A percentile compares a stretch with the other conserved stretches of the same genome.
Evolutionary conservation across 2,888 invertebrate species (phyloP).

Genomic region (Heteromurus nitidus): DNA sequence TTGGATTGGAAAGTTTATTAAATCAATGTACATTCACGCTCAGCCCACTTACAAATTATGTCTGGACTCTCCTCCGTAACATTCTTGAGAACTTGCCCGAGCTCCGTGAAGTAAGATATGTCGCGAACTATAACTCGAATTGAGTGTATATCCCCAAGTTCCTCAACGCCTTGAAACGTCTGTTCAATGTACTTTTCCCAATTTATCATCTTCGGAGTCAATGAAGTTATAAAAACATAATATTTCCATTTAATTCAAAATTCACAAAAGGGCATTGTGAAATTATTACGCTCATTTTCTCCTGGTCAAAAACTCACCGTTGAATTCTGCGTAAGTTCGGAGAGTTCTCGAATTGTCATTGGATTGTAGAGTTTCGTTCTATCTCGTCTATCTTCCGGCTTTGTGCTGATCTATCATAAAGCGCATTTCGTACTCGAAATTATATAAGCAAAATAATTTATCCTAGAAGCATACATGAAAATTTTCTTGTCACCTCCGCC

Average conservation of each 20-base stretch:
- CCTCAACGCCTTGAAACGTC: conserved; percentile 59
- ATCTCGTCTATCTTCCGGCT: conserved; percentile 92
- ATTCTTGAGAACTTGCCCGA: conserved; percentile 52
- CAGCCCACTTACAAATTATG: conserved; percentile 35
- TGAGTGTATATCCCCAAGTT: conserved; percentile 29
- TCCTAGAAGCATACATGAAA: not conserved
- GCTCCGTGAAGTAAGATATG: conserved; percentile 54
- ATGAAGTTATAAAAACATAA: not conserved
- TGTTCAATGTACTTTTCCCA: conserved; percentile 67
- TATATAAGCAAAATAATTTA: too few species aligned
- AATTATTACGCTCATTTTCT: conserved; percentile 3
- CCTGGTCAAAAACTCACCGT: too few species aligned
- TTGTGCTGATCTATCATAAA: conserved; percentile 91
- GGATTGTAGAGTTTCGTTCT: conserved; percentile 92
- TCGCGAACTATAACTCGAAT: conserved; percentile 68
- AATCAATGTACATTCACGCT: too few species aligned
- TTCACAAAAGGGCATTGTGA: not conserved
- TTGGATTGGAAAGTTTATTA: not conserved
- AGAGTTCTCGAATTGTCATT: conserved; percentile 86
- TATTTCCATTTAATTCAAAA: conserved; percentile 8
- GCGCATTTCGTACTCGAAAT: too few species aligned
- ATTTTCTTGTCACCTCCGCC: conserved; percentile 78
- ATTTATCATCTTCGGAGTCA: conserved; percentile 48
- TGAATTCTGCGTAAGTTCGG: conserved; percentile 74
- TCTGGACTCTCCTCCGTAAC: conserved; percentile 2